Evolutionary conservation across 2,888 invertebrate species (phyloP), one percentile per base, ranked within the genome.

Genomic region (Cryptops parisi): DNA sequence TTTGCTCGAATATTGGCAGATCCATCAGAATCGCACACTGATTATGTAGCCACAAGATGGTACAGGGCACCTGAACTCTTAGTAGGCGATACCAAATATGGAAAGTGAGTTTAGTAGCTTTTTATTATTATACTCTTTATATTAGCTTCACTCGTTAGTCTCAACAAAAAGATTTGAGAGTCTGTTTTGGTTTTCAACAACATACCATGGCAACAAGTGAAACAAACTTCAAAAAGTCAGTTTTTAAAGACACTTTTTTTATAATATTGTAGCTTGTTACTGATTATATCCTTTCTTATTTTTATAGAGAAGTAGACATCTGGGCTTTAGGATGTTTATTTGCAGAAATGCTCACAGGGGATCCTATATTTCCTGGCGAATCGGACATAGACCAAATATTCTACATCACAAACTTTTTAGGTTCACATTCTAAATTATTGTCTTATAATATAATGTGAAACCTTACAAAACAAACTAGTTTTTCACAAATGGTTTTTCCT

Each of bases 21-120:
- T 1, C 69, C 71, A 2, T 82, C 84, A 1, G 86, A 87, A 66
- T 79, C 81, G 1, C 86, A 84, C 71, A 89, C 85, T 54, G 89
- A 88, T 69, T 89, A 89, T 66, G 89, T 89, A 27, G 89, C 89
- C 12, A 90, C 90, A 0, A 70, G 88, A 58, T 88, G 87, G 87
- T 90, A 89, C 70, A 71, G 89, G 52, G 85, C 88, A 0, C 89
- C 89, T 0, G 89, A 90, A 67, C 72, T 89, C 15, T 73, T 89
- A 15, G 82, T 89, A 0, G 85, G 85, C 0, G 87, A 87, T 61
- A 70, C 72, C 38, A 70, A 70, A 61, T 70, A 79, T 78, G 64
- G 76, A 60, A 78, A 77, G 78, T 79, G 64, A 62, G 64, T 59
- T 25, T 12, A 41, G 43, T 9, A 33, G 15, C 6, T 15, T 33